Conservation (phyloP, 1,140 invertebrate genomes). For the Meloidogyne exigua region DNA sequence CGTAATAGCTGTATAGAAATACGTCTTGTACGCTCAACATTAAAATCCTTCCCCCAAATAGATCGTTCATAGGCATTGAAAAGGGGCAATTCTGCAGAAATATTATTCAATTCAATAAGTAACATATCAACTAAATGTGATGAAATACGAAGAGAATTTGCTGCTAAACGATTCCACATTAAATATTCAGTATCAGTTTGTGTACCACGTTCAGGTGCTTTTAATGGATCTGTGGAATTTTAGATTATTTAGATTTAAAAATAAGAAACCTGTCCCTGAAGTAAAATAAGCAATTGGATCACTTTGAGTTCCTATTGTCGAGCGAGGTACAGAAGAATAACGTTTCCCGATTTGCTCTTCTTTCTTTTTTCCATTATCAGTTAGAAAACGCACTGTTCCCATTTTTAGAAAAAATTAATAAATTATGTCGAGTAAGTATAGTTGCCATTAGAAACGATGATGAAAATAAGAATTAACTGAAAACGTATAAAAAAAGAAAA, state of each 20-base stretch:
- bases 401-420: background rate
- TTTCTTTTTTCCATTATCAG: background rate
- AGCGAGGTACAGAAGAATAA: background rate
- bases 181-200: slow-evolving; percentile 12
- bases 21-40: background rate
- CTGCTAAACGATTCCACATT: background rate
- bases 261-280: background rate
- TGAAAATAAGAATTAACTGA: too few species aligned
- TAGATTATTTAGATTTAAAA: background rate
- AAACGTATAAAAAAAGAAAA: too few species aligned
- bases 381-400: slow-evolving; percentile 1
- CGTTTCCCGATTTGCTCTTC: background rate
- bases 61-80: slow-evolving; percentile 8
- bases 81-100: background rate
- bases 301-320: background rate
- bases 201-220: slow-evolving; percentile 10
- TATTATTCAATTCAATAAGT: slow-evolving; percentile 7
- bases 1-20: slow-evolving; percentile 7
- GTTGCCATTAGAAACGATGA: too few species aligned
- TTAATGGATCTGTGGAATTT: slow-evolving; percentile 14
- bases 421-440: too few species aligned
- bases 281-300: background rate
- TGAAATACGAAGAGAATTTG: background rate
- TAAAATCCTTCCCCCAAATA: background rate
- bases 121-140: slow-evolving; percentile 12